Base-by-base conservation (phyloP, 2,888 invertebrate species). In the Pristionchus exspectatus region DNA sequence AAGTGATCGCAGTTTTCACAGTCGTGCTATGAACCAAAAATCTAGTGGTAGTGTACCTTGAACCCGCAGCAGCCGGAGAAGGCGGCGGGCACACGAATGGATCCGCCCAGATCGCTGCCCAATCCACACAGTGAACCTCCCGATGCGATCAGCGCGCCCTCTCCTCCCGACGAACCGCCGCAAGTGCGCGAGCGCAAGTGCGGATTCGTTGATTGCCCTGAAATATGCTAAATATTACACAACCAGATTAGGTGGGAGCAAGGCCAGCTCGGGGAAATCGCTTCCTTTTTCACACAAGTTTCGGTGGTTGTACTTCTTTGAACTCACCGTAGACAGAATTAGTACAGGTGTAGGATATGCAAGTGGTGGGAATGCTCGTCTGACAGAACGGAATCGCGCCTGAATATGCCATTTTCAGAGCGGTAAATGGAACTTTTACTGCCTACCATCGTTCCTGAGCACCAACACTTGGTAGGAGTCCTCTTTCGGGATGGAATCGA, bases 341-440 rank as follows among this genome's bases (percentile, higher is more conserved):
- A 21, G 92, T 90, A 89, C 94, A 93, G 59, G 86, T 91, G 90
- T 91, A 91, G 24, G 92, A 92, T 38, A 94, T 84, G 90, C 95
- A 85, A 30, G 72, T 77, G 10, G 95, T 95, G 0, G 95, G 95
- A 27, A 95, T 92, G 91, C 95, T 95, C 12, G 95, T 96, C 92
- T 95, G 95, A 38, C 94, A 95, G 94, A 95, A 96, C 0, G 96
- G 96, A 59, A 96, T 93, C 66, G 95, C 96, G 50, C 96, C 96
- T 86, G 72, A 86, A 89, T 27, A n/a, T n/a, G n/a, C n/a, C n/a
- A n/a, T n/a, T n/a, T n/a, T n/a, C n/a, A n/a, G n/a, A n/a, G n/a
- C n/a, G n/a, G n/a, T n/a, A n/a, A n/a, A n/a, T n/a, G n/a, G n/a
- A n/a, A n/a, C n/a, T n/a, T n/a, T 24, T 33, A 9, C 33, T 87